These are phyloP conservation scores for Psittacus erithacus DNA, from an alignment of 2,113 vertebrate genomes.

Conservation along the genomic window DNA sequence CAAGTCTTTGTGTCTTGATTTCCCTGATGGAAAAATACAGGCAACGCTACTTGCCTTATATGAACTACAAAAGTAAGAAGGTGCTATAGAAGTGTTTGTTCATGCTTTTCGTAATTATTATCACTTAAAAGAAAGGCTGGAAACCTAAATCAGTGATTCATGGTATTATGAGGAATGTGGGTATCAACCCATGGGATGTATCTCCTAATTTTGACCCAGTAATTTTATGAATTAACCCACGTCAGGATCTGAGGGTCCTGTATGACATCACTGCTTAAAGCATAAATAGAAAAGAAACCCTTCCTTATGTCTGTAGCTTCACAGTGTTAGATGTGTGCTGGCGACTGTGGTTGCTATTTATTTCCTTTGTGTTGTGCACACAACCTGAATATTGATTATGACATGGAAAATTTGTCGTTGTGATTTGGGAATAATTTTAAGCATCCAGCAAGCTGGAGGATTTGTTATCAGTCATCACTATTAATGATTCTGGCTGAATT, in stretches of 20 bases:
- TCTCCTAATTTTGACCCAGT: background rate
- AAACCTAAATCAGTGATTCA: background rate
- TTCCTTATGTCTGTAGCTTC: background rate
- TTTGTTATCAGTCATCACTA: background rate
- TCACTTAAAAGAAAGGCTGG: background rate
- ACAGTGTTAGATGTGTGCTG: background rate
- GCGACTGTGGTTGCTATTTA: fast-evolving
- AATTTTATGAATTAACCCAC: background rate
- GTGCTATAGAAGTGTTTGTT: background rate
- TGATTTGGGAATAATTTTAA: background rate
- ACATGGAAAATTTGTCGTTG: background rate
- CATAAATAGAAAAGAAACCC: background rate
- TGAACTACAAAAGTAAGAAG: background rate
- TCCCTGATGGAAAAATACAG: background rate
- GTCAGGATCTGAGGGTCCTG: background rate
- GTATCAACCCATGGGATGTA: background rate
- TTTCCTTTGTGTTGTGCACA: background rate
- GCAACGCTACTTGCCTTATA: background rate
- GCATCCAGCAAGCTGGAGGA: background rate
- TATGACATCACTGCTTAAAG: background rate
- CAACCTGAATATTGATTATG: background rate
- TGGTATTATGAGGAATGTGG: background rate
- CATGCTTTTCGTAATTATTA: background rate
- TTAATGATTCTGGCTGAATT: background rate
- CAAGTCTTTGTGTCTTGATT: background rate